phyloP scores from a whole-genome alignment of 2,888 invertebrate species.

The Elmis aenea region DNA sequence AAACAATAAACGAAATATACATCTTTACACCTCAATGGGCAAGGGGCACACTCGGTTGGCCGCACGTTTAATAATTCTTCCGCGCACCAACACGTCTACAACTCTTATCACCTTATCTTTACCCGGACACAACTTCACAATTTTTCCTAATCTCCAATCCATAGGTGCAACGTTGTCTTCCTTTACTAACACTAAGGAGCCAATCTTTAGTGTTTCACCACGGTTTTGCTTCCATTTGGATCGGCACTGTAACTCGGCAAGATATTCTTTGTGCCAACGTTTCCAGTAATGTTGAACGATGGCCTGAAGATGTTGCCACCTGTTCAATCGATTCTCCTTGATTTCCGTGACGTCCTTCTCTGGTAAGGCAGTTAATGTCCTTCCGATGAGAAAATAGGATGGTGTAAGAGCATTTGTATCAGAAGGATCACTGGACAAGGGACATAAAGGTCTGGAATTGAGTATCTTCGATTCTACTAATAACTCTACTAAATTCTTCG shows the following conservation, averaged over 20 bases:
- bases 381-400: constrained; percentile 3
- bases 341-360: not conserved
- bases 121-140: constrained; percentile 3
- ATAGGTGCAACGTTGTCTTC: constrained; percentile 8
- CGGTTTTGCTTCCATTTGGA: constrained; percentile 3
- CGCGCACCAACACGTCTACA: too few relatives aligned
- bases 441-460: not conserved
- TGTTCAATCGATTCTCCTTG: too few relatives aligned
- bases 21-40: too few relatives aligned
- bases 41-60: too few relatives aligned
- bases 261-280: constrained; percentile 2
- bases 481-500: too few relatives aligned
- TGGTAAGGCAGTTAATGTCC: not conserved
- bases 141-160: constrained; percentile 7
- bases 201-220: not conserved
- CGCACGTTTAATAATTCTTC: too few relatives aligned
- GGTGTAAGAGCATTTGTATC: constrained; percentile 1
- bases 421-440: not conserved
- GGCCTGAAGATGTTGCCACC: too few relatives aligned
- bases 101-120: too few relatives aligned
- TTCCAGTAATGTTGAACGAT: constrained; percentile 2
- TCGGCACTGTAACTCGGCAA: constrained; percentile 1
- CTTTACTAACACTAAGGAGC: constrained; percentile 5
- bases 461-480: too few relatives aligned
- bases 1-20: too few relatives aligned